Evolutionary conservation across 2,113 vertebrate genomes (phyloP).

Genomic region (Sphyrna mokarran): DNA sequence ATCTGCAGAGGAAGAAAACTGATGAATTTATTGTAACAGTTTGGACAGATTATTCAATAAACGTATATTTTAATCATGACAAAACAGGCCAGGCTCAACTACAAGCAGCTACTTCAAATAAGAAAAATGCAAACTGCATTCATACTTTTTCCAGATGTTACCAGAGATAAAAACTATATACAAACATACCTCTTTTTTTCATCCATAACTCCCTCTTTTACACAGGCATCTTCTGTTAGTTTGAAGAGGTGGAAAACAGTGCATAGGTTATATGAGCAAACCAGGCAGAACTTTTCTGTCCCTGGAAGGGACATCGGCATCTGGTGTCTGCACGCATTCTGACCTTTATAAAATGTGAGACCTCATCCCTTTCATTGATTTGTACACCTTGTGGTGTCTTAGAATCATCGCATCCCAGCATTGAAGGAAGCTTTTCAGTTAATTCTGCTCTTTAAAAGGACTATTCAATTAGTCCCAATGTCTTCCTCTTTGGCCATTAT

Average conservation of each 20-base stretch:
- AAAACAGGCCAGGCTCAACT: not conserved
- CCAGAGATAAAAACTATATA: not conserved
- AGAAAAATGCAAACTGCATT: not conserved
- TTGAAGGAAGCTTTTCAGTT: too few relatives aligned
- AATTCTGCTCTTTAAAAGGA: not conserved
- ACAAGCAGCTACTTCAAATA: not conserved
- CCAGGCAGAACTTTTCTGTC: not conserved
- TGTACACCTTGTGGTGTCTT: not conserved
- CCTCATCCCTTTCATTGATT: not conserved
- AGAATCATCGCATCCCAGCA: not conserved
- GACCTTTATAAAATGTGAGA: not conserved
- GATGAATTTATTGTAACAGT: not conserved
- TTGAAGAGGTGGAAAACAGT: not conserved
- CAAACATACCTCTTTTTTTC: not conserved
- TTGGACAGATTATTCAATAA: slow-evolving; percentile 5
- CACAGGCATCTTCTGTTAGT: not conserved
- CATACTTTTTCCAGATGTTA: not conserved
- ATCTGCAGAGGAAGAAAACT: not conserved
- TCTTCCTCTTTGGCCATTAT: not conserved
- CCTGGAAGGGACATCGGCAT: not conserved
- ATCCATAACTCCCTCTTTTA: not conserved
- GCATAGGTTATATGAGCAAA: not conserved
- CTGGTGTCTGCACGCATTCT: not conserved
- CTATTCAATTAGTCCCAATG: not conserved
- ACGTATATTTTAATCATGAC: not conserved